Conservation (phyloP, 2,888 invertebrate genomes). For the Pediacus dermestoides region DNA sequence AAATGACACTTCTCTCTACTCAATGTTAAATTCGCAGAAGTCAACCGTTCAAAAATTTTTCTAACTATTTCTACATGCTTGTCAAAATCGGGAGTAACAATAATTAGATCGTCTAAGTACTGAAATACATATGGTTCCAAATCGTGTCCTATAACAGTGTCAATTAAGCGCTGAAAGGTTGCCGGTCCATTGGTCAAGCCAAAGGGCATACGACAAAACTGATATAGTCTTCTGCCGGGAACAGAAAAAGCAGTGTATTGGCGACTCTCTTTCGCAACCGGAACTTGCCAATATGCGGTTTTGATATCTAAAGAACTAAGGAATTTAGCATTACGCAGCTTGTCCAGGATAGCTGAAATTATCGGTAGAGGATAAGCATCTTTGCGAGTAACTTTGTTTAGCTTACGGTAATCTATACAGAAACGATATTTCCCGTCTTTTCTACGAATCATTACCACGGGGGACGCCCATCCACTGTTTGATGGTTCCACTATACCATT, state of each 20-base stretch:
- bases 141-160: constrained; percentile 28
- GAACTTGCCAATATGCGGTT: constrained; percentile 34
- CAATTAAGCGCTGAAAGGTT: constrained; percentile 34
- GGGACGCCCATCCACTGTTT: constrained; percentile 30
- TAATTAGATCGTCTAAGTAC: constrained; percentile 28
- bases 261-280: constrained; percentile 21
- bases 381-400: constrained; percentile 34
- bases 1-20: constrained; percentile 12
- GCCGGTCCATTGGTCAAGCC: constrained; percentile 33
- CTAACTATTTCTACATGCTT: constrained; percentile 7
- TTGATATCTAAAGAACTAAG: constrained; percentile 36
- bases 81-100: constrained; percentile 17
- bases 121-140: constrained; percentile 24
- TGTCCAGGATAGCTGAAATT: constrained; percentile 32
- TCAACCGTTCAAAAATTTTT: constrained; percentile 8
- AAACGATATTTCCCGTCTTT: constrained; percentile 31
- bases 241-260: constrained; percentile 36
- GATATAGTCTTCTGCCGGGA: constrained; percentile 30
- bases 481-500: constrained; percentile 30
- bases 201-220: constrained; percentile 36
- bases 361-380: constrained; percentile 37
- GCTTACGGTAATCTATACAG: constrained; percentile 34
- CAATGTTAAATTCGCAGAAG: constrained; percentile 19
- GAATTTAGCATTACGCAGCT: constrained; percentile 31
- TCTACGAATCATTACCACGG: constrained; percentile 31